These are phyloP conservation scores for Phalacrocorax carbo DNA, from an alignment of 2,113 vertebrate genomes.

Conservation along the genomic window DNA sequence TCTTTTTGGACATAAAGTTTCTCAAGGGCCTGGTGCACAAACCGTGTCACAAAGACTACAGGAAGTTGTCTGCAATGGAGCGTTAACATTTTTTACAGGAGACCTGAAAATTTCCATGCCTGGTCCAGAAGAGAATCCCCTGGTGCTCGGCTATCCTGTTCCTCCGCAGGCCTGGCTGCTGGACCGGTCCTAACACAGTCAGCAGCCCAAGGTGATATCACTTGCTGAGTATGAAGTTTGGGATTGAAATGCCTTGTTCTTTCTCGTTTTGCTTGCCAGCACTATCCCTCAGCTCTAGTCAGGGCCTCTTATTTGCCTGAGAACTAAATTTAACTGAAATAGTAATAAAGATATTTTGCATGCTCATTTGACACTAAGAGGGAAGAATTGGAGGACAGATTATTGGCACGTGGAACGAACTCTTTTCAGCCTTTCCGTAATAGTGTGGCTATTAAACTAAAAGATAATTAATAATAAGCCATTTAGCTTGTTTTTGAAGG, in stretches of 20 bases:
- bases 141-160: not conserved
- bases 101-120: slow-evolving; percentile 22
- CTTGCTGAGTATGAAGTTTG: slow-evolving; percentile 45
- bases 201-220: slow-evolving; percentile 55
- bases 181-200: slow-evolving; percentile 20
- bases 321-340: slow-evolving; percentile 39
- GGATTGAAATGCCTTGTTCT: slow-evolving; percentile 16
- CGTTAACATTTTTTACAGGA: not conserved
- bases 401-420: not conserved
- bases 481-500: slow-evolving; percentile 9
- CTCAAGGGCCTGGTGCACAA: not conserved
- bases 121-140: slow-evolving; percentile 34
- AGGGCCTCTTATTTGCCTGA: slow-evolving; percentile 53
- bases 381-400: not conserved
- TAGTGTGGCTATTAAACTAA: not conserved
- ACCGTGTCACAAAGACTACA: not conserved
- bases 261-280: slow-evolving; percentile 52
- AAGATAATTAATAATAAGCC: not conserved
- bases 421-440: not conserved
- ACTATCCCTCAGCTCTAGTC: slow-evolving; percentile 8
- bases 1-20: not conserved
- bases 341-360: slow-evolving; percentile 8
- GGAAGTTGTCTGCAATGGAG: slow-evolving; percentile 16
- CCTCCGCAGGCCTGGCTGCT: not conserved
- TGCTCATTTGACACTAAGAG: slow-evolving; percentile 4